Percentiles rank a stretch among this genome's conserved stretches.
phyloP scores from a whole-genome alignment of 37 sponge, comb jelly and placozoan species.

The Haliclona indistincta region DNA sequence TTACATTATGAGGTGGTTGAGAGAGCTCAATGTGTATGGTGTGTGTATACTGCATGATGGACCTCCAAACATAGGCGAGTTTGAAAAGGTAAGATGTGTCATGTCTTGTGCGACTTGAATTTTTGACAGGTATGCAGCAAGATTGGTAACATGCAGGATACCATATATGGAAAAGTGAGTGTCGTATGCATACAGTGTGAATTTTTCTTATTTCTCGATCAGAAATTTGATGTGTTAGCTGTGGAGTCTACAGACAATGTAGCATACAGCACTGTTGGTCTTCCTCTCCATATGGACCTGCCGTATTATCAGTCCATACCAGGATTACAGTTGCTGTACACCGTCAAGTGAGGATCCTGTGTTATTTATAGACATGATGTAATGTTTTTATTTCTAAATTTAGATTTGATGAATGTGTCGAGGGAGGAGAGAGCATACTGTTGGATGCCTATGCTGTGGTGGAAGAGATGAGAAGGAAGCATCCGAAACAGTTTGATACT shows the following conservation, averaged over 20 bases:
- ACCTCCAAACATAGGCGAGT: no score
- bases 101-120: no score
- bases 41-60: no score
- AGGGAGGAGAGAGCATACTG: slow-evolving; percentile 64
- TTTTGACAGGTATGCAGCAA: no score
- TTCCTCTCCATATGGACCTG: slow-evolving; percentile 59
- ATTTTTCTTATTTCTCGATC: no score
- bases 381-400: neutral
- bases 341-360: slow-evolving; percentile 32
- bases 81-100: no score
- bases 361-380: neutral
- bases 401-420: slow-evolving; percentile 66
- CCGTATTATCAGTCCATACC: slow-evolving; percentile 75
- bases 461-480: slow-evolving; percentile 39
- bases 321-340: slow-evolving; percentile 69
- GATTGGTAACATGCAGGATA: no score
- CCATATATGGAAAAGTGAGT: no score
- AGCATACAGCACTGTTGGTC: slow-evolving; percentile 36
- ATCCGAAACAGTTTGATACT: slow-evolving; percentile 49
- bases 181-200: no score
- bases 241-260: slow-evolving; percentile 61
- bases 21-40: no score
- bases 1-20: no score
- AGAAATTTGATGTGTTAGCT: no score
- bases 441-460: slow-evolving; percentile 58